phyloP scores from a whole-genome alignment of 2,113 vertebrate species.

The Burhinus oedicnemus region DNA sequence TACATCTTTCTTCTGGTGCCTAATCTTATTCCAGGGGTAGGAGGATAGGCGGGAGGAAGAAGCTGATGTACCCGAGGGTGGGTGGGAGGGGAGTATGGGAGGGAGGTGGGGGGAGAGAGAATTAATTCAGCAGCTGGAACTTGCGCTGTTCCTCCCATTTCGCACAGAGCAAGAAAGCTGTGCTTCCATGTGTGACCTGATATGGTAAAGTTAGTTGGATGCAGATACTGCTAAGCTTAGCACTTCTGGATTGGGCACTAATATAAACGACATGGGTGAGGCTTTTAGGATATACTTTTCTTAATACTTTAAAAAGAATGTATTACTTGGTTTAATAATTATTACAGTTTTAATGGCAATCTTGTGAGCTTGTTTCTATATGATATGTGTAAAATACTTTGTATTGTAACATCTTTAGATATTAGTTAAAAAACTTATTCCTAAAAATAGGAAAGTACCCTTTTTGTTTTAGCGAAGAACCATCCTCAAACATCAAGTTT shows the following conservation, averaged over 20 bases:
- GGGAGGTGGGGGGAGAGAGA: neutral
- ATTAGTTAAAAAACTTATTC: neutral
- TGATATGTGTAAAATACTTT: neutral
- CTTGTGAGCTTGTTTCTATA: neutral
- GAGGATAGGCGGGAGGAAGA: neutral
- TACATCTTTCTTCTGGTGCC: neutral
- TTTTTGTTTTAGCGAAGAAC: neutral
- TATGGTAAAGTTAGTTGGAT: conserved; percentile 53
- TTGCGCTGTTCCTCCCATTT: neutral
- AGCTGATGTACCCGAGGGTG: neutral
- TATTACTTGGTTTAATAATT: neutral
- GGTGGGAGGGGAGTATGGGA: neutral
- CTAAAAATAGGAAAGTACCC: neutral
- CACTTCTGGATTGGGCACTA: neutral
- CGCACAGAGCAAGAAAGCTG: neutral
- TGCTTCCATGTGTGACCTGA: conserved; percentile 32
- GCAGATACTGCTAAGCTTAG: neutral
- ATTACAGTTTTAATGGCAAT: neutral
- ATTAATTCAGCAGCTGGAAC: neutral
- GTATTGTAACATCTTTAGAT: neutral
- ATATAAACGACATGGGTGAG: conserved; percentile 21
- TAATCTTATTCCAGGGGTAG: neutral
- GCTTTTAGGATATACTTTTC: conserved; percentile 12
- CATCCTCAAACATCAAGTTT: neutral
- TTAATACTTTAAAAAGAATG: neutral